Evolutionary conservation across 2,888 invertebrate species (phyloP).

Genomic region (Periphyllus acericola): DNA sequence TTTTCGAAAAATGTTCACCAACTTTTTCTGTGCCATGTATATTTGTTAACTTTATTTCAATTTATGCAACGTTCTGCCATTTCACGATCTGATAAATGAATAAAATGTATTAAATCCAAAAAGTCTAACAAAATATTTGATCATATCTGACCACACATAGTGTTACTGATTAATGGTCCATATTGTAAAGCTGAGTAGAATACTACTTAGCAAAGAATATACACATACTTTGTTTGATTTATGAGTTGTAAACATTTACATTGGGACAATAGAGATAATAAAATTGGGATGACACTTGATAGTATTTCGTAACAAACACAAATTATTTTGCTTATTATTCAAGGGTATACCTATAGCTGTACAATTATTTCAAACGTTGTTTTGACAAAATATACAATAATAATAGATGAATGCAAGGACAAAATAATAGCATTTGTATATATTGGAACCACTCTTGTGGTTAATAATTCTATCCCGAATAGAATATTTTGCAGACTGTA

Average conservation of each 20-base stretch:
- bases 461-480: too few relatives aligned
- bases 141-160: background rate
- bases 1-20: background rate
- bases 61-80: background rate
- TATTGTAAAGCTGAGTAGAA: background rate
- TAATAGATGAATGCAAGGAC: background rate
- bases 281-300: background rate
- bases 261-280: background rate
- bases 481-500: background rate
- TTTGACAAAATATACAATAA: constrained; percentile 1
- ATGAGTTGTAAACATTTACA: background rate
- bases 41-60: background rate
- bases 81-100: background rate
- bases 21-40: background rate
- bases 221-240: background rate
- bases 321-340: background rate
- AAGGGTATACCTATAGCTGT: background rate
- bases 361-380: background rate
- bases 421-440: background rate
- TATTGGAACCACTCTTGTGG: too few relatives aligned
- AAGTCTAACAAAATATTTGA: background rate
- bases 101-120: background rate
- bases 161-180: background rate
- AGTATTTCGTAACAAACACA: background rate
- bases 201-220: background rate